These are phyloP conservation scores for Pleuronectes platessa DNA, from an alignment of 2,113 vertebrate genomes.

Conservation along the genomic window DNA sequence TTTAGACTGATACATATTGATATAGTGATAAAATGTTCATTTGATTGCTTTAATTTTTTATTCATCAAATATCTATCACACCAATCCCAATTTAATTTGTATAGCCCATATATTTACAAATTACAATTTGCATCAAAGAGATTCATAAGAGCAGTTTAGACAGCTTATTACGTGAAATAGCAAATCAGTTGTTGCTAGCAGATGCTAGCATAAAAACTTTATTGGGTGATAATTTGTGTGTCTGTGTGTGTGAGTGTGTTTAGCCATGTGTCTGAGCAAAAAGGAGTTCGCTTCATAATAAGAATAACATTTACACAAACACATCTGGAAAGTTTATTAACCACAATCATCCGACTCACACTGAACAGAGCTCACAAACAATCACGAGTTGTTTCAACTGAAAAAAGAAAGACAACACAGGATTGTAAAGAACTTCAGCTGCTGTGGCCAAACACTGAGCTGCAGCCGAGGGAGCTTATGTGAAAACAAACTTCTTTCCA, in stretches of 20 bases:
- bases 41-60: too few relatives aligned
- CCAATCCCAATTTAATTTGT: too few relatives aligned
- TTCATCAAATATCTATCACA: too few relatives aligned
- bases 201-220: not conserved
- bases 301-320: slow-evolving; percentile 31
- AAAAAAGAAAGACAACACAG: slow-evolving; percentile 46
- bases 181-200: too few relatives aligned
- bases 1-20: too few relatives aligned
- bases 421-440: slow-evolving; percentile 51
- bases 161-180: too few relatives aligned
- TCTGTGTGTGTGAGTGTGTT: not conserved
- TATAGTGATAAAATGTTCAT: too few relatives aligned
- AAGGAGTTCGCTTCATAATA: not conserved
- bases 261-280: not conserved
- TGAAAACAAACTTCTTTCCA: slow-evolving; percentile 14
- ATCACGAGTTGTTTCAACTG: slow-evolving; percentile 67
- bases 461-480: slow-evolving; percentile 16
- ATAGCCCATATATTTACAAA: too few relatives aligned
- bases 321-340: slow-evolving; percentile 83
- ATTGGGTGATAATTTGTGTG: not conserved
- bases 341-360: slow-evolving; percentile 79
- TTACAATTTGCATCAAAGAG: too few relatives aligned
- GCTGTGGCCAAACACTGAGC: slow-evolving; percentile 38
- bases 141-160: too few relatives aligned
- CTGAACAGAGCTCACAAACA: slow-evolving; percentile 76